Conservation (phyloP, 1,140 invertebrate genomes). For the Marisa cornuarietis region DNA sequence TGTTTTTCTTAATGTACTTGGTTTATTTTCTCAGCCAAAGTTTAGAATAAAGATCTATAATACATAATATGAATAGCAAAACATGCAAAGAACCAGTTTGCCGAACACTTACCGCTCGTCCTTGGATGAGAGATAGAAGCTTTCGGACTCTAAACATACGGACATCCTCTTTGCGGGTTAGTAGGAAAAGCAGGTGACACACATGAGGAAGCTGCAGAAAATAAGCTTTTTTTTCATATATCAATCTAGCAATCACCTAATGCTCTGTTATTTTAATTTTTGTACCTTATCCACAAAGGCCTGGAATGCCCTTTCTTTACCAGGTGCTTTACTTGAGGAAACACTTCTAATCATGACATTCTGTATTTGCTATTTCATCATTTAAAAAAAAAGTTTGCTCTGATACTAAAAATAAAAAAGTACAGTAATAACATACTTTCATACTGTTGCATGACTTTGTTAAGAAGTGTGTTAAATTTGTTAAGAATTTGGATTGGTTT, state of each 20-base stretch:
- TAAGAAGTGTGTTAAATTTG: neutral
- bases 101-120: conserved; percentile 39
- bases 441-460: neutral
- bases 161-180: conserved; percentile 60
- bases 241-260: too few relatives aligned
- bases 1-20: neutral
- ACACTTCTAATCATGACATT: too few relatives aligned
- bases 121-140: conserved; percentile 46
- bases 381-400: too few relatives aligned
- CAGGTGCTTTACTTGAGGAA: too few relatives aligned
- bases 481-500: neutral
- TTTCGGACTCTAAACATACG: conserved; percentile 49
- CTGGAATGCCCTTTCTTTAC: too few relatives aligned
- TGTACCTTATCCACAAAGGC: too few relatives aligned
- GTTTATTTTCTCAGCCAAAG: neutral
- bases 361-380: too few relatives aligned
- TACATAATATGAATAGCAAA: neutral
- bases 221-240: too few relatives aligned
- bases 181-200: conserved; percentile 58
- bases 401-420: too few relatives aligned
- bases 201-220: conserved; percentile 53
- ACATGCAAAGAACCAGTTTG: neutral
- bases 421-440: too few relatives aligned
- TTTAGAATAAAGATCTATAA: neutral
- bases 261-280: too few relatives aligned